phyloP scores from a whole-genome alignment of 1,140 invertebrate species.

The Drosophila ercepeae region DNA sequence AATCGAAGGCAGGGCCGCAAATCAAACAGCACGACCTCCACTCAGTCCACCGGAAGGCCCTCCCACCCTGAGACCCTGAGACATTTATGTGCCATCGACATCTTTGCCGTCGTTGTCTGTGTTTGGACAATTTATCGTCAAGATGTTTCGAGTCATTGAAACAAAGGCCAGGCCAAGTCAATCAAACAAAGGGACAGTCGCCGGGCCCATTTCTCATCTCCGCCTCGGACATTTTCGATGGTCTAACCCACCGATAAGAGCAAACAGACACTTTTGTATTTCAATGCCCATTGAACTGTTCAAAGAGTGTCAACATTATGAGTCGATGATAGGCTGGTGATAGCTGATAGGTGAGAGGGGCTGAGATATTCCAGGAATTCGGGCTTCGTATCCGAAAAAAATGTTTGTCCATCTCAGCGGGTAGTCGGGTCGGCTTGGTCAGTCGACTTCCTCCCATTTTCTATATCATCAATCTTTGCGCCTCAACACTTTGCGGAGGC shows the following conservation, averaged over 20 bases:
- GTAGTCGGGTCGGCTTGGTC: constrained; percentile 21
- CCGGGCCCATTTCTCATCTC: constrained; percentile 41
- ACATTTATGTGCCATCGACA: neutral
- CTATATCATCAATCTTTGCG: constrained; percentile 74
- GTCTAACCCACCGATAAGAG: constrained; percentile 22
- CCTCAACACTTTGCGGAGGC: constrained; percentile 62
- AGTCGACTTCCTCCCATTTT: constrained; percentile 16
- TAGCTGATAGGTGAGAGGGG: no score
- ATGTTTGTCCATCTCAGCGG: constrained; percentile 19
- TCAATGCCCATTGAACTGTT: constrained; percentile 67
- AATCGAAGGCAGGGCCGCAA: constrained; percentile 20
- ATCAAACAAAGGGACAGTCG: constrained; percentile 72
- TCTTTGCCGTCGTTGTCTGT: constrained; percentile 12
- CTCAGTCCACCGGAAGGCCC: neutral
- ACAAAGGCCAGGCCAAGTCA: constrained; percentile 73
- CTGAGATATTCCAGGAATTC: constrained; percentile 10
- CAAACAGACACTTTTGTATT: constrained; percentile 54
- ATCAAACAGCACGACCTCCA: constrained; percentile 48
- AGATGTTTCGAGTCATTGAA: constrained; percentile 79
- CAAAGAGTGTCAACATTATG: constrained; percentile 77
- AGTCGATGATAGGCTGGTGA: constrained; percentile 47
- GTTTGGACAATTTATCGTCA: constrained; percentile 77
- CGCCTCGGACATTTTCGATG: constrained; percentile 21
- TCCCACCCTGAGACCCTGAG: neutral
- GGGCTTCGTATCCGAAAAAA: constrained; percentile 24